These are phyloP conservation scores for Noctuana brunneofusca DNA, from an alignment of 2,888 invertebrate species.

Conservation along the genomic window DNA sequence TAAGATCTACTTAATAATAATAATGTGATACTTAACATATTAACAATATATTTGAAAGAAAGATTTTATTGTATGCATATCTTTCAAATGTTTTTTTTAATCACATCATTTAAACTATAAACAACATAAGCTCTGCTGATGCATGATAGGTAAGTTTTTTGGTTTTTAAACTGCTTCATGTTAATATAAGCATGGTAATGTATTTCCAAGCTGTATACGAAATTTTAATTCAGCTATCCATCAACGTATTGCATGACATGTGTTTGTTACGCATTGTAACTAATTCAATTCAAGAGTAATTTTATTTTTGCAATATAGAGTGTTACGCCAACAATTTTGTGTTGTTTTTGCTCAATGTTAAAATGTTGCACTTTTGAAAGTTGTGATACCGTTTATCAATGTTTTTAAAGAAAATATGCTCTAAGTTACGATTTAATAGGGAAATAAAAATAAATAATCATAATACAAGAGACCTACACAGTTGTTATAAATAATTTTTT, in stretches of 20 bases:
- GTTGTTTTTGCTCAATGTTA: neutral
- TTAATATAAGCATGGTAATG: neutral
- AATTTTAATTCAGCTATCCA: neutral
- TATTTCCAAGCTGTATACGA: neutral
- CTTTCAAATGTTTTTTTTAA: constrained; percentile 2
- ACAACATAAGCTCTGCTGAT: neutral
- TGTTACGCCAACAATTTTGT: neutral
- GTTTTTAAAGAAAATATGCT: neutral
- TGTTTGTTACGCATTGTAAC: neutral
- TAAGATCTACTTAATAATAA: neutral
- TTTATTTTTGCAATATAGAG: neutral
- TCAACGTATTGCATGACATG: neutral
- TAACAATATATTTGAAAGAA: neutral
- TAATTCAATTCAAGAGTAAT: neutral
- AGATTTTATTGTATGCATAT: constrained; percentile 1
- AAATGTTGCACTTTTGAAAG: neutral
- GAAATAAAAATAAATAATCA: neutral
- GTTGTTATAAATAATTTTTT: neutral
- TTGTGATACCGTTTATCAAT: neutral
- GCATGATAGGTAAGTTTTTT: neutral
- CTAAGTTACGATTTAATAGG: neutral
- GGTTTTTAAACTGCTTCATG: neutral
- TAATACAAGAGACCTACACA: neutral
- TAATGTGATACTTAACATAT: neutral
- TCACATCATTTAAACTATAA: neutral